phyloP scores from a whole-genome alignment of 2,888 invertebrate species.

The Exephanes ischioxanthus region DNA sequence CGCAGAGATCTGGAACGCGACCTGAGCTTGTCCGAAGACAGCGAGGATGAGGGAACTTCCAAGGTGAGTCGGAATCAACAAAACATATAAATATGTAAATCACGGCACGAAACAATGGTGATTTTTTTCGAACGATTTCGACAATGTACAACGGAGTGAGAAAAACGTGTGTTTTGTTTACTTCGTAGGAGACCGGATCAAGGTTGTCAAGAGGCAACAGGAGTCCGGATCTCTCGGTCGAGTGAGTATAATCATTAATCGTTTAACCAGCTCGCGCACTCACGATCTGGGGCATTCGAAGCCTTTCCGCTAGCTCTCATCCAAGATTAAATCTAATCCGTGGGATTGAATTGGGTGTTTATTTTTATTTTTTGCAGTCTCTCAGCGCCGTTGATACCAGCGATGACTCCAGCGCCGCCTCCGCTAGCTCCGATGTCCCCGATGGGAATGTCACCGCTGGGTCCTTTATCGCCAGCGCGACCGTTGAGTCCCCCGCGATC shows the following conservation, averaged over 20 bases:
- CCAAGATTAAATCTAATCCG: constrained; percentile 47
- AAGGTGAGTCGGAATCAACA: constrained; percentile 76
- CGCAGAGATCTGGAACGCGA: constrained; percentile 88
- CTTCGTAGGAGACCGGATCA: constrained; percentile 72
- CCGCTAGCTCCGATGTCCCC: constrained; percentile 86
- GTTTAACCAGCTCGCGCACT: background rate
- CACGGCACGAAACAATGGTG: background rate
- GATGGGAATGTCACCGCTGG: constrained; percentile 79
- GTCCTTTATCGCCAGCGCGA: constrained; percentile 77
- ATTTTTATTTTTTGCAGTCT: constrained; percentile 80
- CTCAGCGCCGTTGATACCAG: constrained; percentile 85
- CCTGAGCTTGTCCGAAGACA: constrained; percentile 91
- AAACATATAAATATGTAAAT: background rate
- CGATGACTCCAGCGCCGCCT: constrained; percentile 81
- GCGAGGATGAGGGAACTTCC: constrained; percentile 89
- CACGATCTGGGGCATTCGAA: constrained; percentile 21
- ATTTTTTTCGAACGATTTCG: background rate
- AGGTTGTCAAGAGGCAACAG: constrained; percentile 75
- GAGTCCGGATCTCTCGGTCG: constrained; percentile 78
- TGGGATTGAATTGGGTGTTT: constrained; percentile 24
- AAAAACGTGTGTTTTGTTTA: constrained; percentile 2
- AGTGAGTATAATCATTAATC: constrained; percentile 74
- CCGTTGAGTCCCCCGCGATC: constrained; percentile 73
- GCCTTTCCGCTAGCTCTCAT: constrained; percentile 22
- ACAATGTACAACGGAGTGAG: background rate